Base-by-base conservation (phyloP, 2,888 invertebrate species). In the Nemapogon koenigi region DNA sequence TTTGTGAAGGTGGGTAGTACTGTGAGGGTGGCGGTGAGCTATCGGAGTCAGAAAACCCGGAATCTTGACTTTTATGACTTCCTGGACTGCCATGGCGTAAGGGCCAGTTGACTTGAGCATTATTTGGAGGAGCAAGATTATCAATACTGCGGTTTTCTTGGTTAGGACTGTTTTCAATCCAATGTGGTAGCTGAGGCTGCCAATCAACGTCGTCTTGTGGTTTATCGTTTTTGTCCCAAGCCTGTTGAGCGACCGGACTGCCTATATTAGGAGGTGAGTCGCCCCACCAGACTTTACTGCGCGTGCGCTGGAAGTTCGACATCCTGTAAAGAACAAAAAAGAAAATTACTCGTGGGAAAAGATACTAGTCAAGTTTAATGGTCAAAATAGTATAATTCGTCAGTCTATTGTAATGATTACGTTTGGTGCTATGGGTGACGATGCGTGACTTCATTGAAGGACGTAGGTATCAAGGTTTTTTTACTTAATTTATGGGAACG, bases 1-100 rank as follows among this genome's bases (percentile, higher is more conserved):
- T 55, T 26, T 69, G 68, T 7, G 68, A 62, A 1, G 68, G 58
- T 2, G 57, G 59, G 46, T 71, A 73, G 47, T 75, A 72, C 45
- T 78, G 72, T 2, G 73, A 71, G 2, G 60, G 62, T 1, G 80
- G 78, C n/a, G 83, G 81, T 1, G 86, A 85, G 48, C 82, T 82
- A 51, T 89, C 90, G 1, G 89, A 88, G 53, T 90, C 90, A 1
- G 90, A 90, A 62, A 90, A 90, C 1, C 90, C 90, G 1, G 90
- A 90, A 62, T 90, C 90, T 62, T 89, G 88, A 53, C 89, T 89
- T 43, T 87, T 85, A 45, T 88, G 87, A 57, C 88, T 87, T 17
- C 67, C 84, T 46, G 72, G 82, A 54, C 78, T 83, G 52, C 73
- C 81, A 42, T 70, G 78, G 15, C 80, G 61, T 16, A 73, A 59